Base-by-base conservation (phyloP, 2,797 vertebrate genomes). In the Peromyscus melanophrys region DNA sequence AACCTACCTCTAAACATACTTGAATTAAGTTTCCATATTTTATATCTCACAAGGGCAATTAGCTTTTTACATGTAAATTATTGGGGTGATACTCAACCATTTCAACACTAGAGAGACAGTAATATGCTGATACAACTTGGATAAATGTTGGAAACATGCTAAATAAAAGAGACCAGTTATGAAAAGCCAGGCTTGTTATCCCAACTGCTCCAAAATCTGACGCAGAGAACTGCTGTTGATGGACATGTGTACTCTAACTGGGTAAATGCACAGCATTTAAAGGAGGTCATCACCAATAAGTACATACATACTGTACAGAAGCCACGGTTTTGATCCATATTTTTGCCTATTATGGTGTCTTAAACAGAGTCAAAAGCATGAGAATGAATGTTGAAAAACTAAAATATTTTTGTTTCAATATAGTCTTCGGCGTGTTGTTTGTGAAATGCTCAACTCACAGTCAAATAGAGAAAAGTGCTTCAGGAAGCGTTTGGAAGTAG, bases 301-400 rank as follows among this genome's bases (percentile, higher is more conserved):
- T 75, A 67, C 7, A 40, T 59, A 67, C n/a, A 43, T 9, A 52
- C 19, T 65, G 2, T 67, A 59, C 57, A 67, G 75, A 11, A 65
- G 27, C 34, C 19, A 2, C 29, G 3, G 6, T 55, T 69, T 92
- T 43, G 9, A 13, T 76, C 6, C 59, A 55, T 76, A 83, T 76
- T 82, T 19, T 67, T 59, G 5, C 29, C 29, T 67, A 6, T 65
- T 9, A 57, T 84, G 25, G 6, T 90, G 46, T 40, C 40, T 69
- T 82, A 67, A 81, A 80, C 75, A 93, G n/a, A 78, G 25, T 84
- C 61, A 82, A 37, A 81, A 90, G 90, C 55, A 77, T 19, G 55
- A 65, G 29, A 73, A 80, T 75, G 8, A 87, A 21, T 34, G 31
- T 46, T 46, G 61, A 77, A 84, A 92, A 81, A 84, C 27, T 55